Base-by-base conservation (phyloP, 1,140 invertebrate genomes). In the Megalopta genalis region DNA sequence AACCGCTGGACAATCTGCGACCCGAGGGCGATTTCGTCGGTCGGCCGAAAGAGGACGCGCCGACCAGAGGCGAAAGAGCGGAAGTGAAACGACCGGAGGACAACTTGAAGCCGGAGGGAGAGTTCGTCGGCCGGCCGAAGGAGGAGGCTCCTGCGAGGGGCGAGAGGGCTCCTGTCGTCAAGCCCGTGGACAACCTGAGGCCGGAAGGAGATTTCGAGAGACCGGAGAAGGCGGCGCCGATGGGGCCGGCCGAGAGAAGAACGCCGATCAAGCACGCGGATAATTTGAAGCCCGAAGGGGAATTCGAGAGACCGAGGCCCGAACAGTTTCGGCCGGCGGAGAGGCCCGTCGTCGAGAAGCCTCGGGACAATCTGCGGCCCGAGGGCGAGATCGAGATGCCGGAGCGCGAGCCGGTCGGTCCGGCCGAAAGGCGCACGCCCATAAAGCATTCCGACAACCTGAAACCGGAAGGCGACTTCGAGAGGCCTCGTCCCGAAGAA, bases 381-480 rank as follows among this genome's bases (percentile, higher is more conserved):
- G 95, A 96, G 92, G 95, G 96, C 21, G 94, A 95, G 25, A 96
- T 96, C 88, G 94, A 95, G 1, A 72, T 87, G 7, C 89, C 91
- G 1, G 66, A 85, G 16, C 89, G 88, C 27, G 59, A 39, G 49
- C 71, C 93, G 66, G 32, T 93, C 25, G 92, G 93, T 12, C 93
- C 91, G 63, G 93, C 91, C 7, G 95, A 96, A 86, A 90, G 95
- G 81, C 90, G 94, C 3, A 92, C 95, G 76, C 93, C 94, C 18
- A 94, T 95, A 32, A 94, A 94, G 89, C 94, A 94, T 60, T 84
- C 91, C 64, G 95, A 95, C 85, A 95, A 97, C 91, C 86, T 97
- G 0, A 94, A 94, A 87, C 91, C 95, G 27, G 95, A 96, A 93
- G 96, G 96, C 9, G 95, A 95, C 46, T 95, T 95, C 82, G 88